Evolutionary conservation across 2,888 invertebrate genomes (phyloP), one percentile per base, ranked within the genome.

Genomic region (Drosophila diplacantha): DNA sequence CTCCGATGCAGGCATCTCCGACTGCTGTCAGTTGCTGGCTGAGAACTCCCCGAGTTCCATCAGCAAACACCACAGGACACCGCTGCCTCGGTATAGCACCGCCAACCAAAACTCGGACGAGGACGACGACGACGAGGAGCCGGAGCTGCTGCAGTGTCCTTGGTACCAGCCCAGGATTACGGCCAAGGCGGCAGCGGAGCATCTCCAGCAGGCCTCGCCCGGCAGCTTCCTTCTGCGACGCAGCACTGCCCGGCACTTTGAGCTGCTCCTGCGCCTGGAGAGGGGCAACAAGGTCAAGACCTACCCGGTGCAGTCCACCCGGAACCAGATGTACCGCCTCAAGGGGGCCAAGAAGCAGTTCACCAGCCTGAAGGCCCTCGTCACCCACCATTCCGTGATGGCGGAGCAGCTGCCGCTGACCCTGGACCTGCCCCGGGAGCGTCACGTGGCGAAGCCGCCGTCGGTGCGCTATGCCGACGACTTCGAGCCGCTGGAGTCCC

Each of bases 321-420:
- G 81, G 14, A 75, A 64, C 14, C 75, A 78, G 51, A 85, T 83
- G 70, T 86, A 81, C 46, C 82, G 84, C 56, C 68, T 86, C 31
- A 82, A 98, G 96, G 98, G 98, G 54, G 96, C 97, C 89, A 96
- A 96, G 74, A 98, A 98, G 88, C 97, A 97, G 90, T 98, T 98
- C 90, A 91, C 93, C 50, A 95, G 95, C 50, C 90, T 98, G 71
- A 93, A 93, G 29, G 95, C 97, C 16, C 91, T 98, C 77, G 96
- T 98, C 88, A 96, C 96, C 51, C 98, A 98, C 90, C 97, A 98
- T 90, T 97, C 97, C 74, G 97, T 98, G 78, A 97, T 98, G 97
- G 95, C 96, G 53, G 98, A 98, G 89, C 91, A 98, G 85, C 91
- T 98, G 85, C 98, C 98, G 4, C 95, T 97, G 87, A 95, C 97